Conservation (phyloP, 2,797 vertebrate genomes). For the Sitta carolinensis region DNA sequence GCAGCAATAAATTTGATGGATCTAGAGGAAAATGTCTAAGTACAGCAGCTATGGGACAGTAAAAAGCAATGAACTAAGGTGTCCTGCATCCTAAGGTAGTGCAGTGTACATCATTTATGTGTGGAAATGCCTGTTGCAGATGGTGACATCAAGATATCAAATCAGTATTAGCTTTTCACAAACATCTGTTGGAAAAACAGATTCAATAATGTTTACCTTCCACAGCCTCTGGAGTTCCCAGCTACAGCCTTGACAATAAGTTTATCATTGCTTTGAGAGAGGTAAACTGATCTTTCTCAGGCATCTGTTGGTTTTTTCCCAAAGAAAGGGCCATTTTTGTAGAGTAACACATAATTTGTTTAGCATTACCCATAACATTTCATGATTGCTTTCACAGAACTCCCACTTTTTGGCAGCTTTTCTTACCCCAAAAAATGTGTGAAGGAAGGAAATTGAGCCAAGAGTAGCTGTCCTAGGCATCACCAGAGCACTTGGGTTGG, state of each 20-base stretch:
- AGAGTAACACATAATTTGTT: slow-evolving; percentile 57
- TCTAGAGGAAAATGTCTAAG: not conserved
- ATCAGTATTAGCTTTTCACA: not conserved
- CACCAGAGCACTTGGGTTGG: not conserved
- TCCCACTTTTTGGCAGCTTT: slow-evolving; percentile 54
- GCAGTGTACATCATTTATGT: not conserved
- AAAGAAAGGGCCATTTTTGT: slow-evolving; percentile 20
- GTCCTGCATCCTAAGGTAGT: not conserved
- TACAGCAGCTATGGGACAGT: not conserved
- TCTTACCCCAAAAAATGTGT: slow-evolving; percentile 20
- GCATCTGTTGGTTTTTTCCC: slow-evolving; percentile 22
- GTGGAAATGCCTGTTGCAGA: not conserved
- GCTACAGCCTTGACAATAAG: not conserved
- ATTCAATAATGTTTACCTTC: not conserved
- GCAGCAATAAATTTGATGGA: not conserved
- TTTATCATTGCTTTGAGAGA: slow-evolving; percentile 25
- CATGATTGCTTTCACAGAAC: slow-evolving; percentile 55
- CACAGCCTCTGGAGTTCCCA: not conserved
- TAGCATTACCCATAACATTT: slow-evolving; percentile 55
- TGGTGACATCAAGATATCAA: not conserved
- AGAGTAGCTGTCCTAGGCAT: not conserved
- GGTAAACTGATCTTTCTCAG: slow-evolving; percentile 1
- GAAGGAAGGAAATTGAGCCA: slow-evolving; percentile 20
- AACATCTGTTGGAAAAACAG: not conserved
- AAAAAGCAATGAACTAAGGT: not conserved